Evolutionary conservation across 92 coral and sea anemone species (phyloP).

Genomic region (Zoanthus sociatus): DNA sequence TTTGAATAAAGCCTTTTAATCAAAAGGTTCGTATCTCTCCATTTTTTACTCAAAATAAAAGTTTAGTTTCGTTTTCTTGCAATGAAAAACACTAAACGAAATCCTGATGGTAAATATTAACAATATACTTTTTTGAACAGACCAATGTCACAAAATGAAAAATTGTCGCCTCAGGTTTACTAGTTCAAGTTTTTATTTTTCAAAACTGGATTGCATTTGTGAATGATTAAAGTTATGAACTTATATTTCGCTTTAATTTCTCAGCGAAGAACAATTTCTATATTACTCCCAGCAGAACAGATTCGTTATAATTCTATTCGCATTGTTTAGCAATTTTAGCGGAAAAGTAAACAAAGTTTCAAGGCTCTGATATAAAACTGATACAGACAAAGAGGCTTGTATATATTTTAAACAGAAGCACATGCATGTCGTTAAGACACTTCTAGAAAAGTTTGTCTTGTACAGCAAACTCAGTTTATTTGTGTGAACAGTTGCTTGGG

Average conservation of each 20-base stretch:
- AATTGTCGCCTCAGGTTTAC: too few relatives aligned
- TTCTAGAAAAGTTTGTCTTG: background rate
- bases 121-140: too few relatives aligned
- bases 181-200: too few relatives aligned
- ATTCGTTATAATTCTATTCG: background rate
- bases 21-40: too few relatives aligned
- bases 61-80: too few relatives aligned
- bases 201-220: too few relatives aligned
- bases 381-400: background rate
- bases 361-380: background rate
- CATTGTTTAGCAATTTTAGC: background rate
- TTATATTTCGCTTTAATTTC: background rate
- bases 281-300: background rate
- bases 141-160: too few relatives aligned
- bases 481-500: background rate
- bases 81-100: too few relatives aligned
- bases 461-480: background rate
- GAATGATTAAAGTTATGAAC: background rate
- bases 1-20: too few relatives aligned
- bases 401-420: background rate
- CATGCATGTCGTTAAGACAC: background rate
- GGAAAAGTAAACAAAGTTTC: background rate
- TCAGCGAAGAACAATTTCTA: background rate
- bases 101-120: too few relatives aligned
- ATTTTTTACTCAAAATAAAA: too few relatives aligned